These are phyloP conservation scores for Trichomalopsis sarcophagae DNA, from an alignment of 1,140 invertebrate species.

Conservation along the genomic window DNA sequence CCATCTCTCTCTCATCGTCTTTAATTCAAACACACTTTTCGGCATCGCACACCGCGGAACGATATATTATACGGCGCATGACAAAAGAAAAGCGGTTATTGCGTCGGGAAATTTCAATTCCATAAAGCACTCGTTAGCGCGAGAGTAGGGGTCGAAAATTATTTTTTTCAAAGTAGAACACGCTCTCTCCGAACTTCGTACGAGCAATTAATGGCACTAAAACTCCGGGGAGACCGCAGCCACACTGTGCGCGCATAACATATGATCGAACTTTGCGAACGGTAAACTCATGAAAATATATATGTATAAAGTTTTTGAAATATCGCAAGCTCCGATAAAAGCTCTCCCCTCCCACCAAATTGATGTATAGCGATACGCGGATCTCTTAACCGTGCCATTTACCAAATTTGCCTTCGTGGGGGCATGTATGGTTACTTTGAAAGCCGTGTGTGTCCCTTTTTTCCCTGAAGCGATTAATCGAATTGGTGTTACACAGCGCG, in stretches of 20 bases:
- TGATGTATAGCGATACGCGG: not conserved
- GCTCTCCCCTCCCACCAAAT: not conserved
- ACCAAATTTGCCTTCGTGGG: not conserved
- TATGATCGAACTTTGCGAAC: slow-evolving; percentile 32
- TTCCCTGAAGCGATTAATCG: not conserved
- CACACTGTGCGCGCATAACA: not conserved
- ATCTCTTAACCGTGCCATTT: slow-evolving; percentile 8
- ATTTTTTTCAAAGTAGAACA: not conserved
- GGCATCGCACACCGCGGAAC: not conserved
- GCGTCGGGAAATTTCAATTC: not conserved
- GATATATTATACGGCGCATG: not conserved
- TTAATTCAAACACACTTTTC: not conserved
- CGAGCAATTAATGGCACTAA: slow-evolving; percentile 15
- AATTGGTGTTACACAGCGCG: not conserved
- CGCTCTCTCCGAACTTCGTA: not conserved
- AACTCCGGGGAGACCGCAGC: not conserved
- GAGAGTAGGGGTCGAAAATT: not conserved
- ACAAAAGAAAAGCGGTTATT: not conserved
- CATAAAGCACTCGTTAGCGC: not conserved
- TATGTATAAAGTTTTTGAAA: slow-evolving; percentile 35
- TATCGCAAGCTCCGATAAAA: slow-evolving; percentile 10
- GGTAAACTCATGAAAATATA: slow-evolving; percentile 35
- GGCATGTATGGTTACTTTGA: not conserved
- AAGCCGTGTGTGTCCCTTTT: not conserved
- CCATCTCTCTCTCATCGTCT: no score